A percentile compares a stretch with the other conserved stretches of the same genome.
Conservation (phyloP, 2,888 invertebrate species). For the Boloria euphrosyne region DNA sequence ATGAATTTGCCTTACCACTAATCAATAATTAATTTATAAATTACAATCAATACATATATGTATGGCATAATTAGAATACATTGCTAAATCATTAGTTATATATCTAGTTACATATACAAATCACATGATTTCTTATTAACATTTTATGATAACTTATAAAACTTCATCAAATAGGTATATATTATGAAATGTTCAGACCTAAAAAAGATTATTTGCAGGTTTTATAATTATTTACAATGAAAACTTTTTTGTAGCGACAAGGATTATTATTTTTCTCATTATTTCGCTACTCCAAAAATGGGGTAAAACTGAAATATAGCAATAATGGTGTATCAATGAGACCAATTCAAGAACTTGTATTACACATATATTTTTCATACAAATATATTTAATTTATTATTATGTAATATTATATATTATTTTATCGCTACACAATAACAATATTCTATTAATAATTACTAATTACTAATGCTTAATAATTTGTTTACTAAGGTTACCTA, state of each 20-base stretch:
- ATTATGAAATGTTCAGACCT: too few species aligned
- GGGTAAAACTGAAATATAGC: background rate
- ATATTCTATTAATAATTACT: background rate
- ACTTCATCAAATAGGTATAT: too few species aligned
- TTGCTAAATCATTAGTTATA: too few species aligned
- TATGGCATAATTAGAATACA: too few species aligned
- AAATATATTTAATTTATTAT: background rate
- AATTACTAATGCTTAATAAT: background rate
- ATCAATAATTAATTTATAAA: conserved; percentile 37
- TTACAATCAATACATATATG: background rate
- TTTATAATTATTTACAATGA: too few species aligned
- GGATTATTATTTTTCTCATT: too few species aligned
- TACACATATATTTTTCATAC: background rate
- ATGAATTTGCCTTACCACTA: conserved; percentile 34
- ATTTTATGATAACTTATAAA: too few species aligned
- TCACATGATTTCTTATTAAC: too few species aligned
- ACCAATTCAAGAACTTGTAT: background rate
- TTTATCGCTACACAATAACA: background rate
- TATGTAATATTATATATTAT: conserved; percentile 1
- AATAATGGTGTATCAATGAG: background rate
- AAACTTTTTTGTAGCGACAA: too few species aligned
- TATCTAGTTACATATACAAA: too few species aligned
- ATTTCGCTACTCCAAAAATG: background rate
- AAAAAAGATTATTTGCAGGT: too few species aligned
- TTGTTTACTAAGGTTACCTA: conserved; percentile 39